A percentile compares a stretch with the other conserved stretches of the same genome.
Conservation (phyloP, 2,113 vertebrate genomes). For the Oryzias curvinotus region DNA sequence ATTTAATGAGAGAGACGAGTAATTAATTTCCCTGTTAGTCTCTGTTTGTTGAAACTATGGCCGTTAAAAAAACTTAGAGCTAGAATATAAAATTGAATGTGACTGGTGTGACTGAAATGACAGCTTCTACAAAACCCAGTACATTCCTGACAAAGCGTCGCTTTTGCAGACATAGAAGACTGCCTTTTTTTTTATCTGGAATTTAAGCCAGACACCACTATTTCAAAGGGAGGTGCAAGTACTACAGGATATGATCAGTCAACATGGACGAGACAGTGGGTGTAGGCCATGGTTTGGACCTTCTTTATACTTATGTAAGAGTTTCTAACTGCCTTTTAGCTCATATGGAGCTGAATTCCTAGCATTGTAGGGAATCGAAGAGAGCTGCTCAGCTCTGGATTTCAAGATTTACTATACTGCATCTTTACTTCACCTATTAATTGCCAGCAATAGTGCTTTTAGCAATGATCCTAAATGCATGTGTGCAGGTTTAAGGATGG, state of each 20-base stretch:
- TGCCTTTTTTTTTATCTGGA: background rate
- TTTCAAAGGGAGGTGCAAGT: background rate
- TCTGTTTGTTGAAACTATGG: background rate
- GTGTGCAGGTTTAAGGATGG: too few relatives aligned
- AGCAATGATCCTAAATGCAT: too few relatives aligned
- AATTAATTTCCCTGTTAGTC: background rate
- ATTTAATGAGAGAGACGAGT: background rate
- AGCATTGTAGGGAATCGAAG: too few relatives aligned
- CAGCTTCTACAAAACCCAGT: background rate
- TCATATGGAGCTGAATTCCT: background rate
- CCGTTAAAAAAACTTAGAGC: background rate
- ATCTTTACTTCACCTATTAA: too few relatives aligned
- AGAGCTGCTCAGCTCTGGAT: too few relatives aligned
- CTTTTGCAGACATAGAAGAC: background rate
- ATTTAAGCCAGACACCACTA: background rate
- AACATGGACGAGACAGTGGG: background rate
- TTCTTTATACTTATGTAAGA: background rate
- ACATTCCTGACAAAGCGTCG: slow-evolving; percentile 2
- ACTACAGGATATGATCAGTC: background rate
- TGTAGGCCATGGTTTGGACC: background rate
- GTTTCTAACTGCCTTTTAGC: background rate
- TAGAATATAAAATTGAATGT: background rate
- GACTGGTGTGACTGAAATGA: background rate
- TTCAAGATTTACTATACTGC: too few relatives aligned
- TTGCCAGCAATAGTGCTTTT: too few relatives aligned